A percentile compares a stretch with the other conserved stretches of the same genome.
Conservation (phyloP, 2,888 invertebrate species). For the Aporophyla nigra region DNA sequence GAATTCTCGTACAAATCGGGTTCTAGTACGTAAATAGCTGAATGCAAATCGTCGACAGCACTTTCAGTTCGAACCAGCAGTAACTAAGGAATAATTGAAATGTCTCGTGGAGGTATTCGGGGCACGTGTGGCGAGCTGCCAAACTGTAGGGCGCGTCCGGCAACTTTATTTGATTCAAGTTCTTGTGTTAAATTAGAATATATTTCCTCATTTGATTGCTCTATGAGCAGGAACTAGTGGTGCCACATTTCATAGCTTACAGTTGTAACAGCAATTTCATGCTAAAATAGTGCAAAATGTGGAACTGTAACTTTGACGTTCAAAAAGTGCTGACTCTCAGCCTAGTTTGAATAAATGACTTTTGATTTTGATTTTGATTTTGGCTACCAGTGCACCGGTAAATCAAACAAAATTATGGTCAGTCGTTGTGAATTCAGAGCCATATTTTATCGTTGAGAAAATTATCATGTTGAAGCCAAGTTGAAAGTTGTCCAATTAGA, state of each 20-base stretch:
- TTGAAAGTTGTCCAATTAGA: slow-evolving; percentile 62
- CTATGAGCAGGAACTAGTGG: slow-evolving; percentile 61
- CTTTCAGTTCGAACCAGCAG: slow-evolving; percentile 59
- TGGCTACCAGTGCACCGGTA: slow-evolving; percentile 77
- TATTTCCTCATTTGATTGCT: slow-evolving; percentile 72
- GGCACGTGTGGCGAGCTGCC: slow-evolving; percentile 80
- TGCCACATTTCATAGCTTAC: slow-evolving; percentile 71
- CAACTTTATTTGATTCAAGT: slow-evolving; percentile 68
- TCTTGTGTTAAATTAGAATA: slow-evolving; percentile 68
- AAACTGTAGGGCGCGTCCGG: slow-evolving; percentile 67
- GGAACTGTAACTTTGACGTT: too few species aligned
- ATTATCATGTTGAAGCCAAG: slow-evolving; percentile 76
- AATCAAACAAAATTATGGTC: slow-evolving; percentile 83
- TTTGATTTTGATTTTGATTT: too few species aligned
- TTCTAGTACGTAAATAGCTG: slow-evolving; percentile 75
- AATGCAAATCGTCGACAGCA: slow-evolving; percentile 73
- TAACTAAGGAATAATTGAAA: slow-evolving; percentile 80
- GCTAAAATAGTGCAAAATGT: slow-evolving; percentile 79
- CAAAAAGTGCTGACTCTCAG: too few species aligned
- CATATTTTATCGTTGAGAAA: slow-evolving; percentile 79
- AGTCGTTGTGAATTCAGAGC: slow-evolving; percentile 72
- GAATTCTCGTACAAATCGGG: slow-evolving; percentile 70
- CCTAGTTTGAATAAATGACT: too few species aligned
- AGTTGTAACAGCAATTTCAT: slow-evolving; percentile 74
- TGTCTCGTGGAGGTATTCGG: slow-evolving; percentile 72